These are phyloP conservation scores for Napeogenes sylphis DNA, from an alignment of 2,888 invertebrate species.

Conservation along the genomic window DNA sequence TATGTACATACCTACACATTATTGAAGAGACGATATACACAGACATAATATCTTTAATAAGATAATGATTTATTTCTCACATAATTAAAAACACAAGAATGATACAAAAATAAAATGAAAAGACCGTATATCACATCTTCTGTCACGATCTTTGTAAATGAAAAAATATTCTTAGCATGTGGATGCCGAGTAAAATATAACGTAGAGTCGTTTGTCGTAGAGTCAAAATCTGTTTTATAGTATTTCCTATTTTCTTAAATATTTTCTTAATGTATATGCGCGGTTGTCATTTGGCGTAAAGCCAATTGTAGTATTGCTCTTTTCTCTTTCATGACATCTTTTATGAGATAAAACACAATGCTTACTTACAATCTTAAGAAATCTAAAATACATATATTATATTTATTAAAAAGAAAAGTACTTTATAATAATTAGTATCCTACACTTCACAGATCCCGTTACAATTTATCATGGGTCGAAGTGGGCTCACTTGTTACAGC, in stretches of 20 bases:
- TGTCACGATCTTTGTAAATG: constrained; percentile 19
- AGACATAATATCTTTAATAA: no score
- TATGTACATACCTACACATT: no score
- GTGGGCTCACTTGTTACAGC: no score
- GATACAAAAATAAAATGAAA: constrained; percentile 10
- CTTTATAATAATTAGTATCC: no score
- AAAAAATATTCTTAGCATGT: constrained; percentile 17
- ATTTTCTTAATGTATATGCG: constrained; percentile 65
- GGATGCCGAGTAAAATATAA: not conserved
- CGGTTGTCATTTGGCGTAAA: constrained; percentile 64
- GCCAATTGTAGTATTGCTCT: constrained; percentile 66
- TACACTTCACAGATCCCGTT: no score
- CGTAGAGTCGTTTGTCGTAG: constrained; percentile 1
- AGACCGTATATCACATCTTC: not conserved
- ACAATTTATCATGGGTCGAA: no score
- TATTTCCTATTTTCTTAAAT: constrained; percentile 62
- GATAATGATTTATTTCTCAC: constrained; percentile 1
- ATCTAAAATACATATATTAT: not conserved
- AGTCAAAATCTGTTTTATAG: constrained; percentile 25
- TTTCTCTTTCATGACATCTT: constrained; percentile 66
- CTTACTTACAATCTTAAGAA: constrained; percentile 35
- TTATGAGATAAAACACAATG: constrained; percentile 56
- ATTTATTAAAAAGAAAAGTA: not conserved
- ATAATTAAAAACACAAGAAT: constrained; percentile 6
- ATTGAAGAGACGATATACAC: no score